Conservation (phyloP, 2,888 invertebrate species). For the Harmothoe impar region DNA sequence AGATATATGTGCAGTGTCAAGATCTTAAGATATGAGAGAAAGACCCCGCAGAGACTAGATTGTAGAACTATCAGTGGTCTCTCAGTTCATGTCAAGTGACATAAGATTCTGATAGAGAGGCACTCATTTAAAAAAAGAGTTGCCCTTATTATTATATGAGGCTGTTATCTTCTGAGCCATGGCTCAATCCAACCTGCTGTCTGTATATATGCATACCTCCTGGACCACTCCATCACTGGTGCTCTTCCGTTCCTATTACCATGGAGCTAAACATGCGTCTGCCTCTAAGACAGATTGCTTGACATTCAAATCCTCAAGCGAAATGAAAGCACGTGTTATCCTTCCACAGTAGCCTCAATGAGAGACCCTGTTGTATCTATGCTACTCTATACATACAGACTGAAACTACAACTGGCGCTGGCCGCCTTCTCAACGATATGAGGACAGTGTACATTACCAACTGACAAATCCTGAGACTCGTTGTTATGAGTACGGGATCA, state of each 20-base stretch:
- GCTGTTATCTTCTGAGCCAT: neutral
- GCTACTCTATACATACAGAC: neutral
- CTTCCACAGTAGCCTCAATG: neutral
- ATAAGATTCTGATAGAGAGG: neutral
- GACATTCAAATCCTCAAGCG: neutral
- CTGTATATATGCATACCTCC: neutral
- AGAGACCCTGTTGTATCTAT: neutral
- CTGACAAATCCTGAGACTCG: neutral
- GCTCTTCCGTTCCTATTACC: constrained; percentile 29
- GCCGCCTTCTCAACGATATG: neutral
- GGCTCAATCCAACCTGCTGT: constrained; percentile 18
- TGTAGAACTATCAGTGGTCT: neutral
- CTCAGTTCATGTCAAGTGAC: neutral
- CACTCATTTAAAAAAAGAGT: neutral
- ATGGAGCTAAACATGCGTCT: neutral
- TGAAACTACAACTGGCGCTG: constrained; percentile 18
- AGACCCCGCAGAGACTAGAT: neutral
- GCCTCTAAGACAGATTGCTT: neutral
- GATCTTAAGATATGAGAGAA: neutral
- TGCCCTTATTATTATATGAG: neutral
- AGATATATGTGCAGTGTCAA: neutral
- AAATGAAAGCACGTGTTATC: neutral
- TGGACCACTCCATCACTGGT: neutral
- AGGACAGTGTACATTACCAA: neutral
- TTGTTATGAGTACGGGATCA: neutral